A percentile compares a stretch with the other conserved stretches of the same genome.
Evolutionary conservation across 2,888 invertebrate species (phyloP).

Genomic region (Thysanoteuthis rhombus): DNA sequence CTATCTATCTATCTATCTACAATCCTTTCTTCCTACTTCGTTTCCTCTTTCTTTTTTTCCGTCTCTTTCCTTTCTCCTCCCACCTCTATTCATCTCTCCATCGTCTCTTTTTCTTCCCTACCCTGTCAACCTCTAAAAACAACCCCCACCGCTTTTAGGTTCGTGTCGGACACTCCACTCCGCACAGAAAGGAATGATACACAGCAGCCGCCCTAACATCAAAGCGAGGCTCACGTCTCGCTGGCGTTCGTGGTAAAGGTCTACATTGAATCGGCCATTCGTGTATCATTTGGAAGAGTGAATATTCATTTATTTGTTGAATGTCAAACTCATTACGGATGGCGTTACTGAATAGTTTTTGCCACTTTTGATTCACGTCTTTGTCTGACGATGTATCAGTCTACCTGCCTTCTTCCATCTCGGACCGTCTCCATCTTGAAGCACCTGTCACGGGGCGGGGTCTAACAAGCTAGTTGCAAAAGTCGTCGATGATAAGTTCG

Average conservation of each 20-base stretch:
- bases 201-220: background rate
- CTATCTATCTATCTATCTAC: too few species aligned
- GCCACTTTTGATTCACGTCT: background rate
- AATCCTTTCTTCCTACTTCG: background rate
- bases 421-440: background rate
- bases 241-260: background rate
- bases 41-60: background rate
- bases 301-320: constrained; percentile 12
- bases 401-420: background rate
- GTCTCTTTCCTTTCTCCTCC: background rate
- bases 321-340: background rate
- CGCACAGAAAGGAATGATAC: background rate
- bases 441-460: background rate
- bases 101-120: background rate
- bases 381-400: background rate
- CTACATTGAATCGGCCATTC: background rate
- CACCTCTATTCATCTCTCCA: background rate
- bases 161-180: background rate
- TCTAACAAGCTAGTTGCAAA: background rate
- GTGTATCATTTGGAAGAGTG: background rate
- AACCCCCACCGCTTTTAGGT: background rate
- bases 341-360: background rate
- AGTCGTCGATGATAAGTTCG: background rate
- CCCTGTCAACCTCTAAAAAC: background rate
- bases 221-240: background rate